Evolutionary conservation across 2,888 invertebrate genomes (phyloP).

Genomic region (Cistogaster globosa): DNA sequence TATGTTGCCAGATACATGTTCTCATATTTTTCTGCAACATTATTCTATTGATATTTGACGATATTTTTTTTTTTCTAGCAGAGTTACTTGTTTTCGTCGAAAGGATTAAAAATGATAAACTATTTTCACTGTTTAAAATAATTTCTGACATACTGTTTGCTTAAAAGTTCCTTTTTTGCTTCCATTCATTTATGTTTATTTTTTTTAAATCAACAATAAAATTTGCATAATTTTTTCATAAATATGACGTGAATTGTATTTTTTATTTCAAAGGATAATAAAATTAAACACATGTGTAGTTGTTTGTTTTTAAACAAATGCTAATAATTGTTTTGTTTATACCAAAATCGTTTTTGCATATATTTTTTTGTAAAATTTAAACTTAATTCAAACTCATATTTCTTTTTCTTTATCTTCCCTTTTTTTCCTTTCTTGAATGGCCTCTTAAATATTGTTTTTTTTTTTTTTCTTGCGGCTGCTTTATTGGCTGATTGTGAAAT

Average conservation of each 20-base stretch:
- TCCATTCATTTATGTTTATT: too few species aligned
- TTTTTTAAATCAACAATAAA: constrained; percentile 5
- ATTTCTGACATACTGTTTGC: too few species aligned
- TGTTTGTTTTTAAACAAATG: neutral
- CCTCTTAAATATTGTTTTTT: constrained; percentile 24
- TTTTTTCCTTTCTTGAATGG: constrained; percentile 25
- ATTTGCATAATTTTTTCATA: constrained; percentile 58
- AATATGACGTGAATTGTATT: constrained; percentile 35
- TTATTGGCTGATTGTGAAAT: constrained; percentile 35
- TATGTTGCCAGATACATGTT: too few species aligned
- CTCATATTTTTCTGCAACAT: too few species aligned
- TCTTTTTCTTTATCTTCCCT: constrained; percentile 34
- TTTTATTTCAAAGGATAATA: too few species aligned
- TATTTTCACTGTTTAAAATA: too few species aligned
- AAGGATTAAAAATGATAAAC: too few species aligned
- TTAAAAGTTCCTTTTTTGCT: too few species aligned
- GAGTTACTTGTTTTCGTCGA: too few species aligned
- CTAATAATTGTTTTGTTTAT: neutral
- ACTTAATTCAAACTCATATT: constrained; percentile 52
- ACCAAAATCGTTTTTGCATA: neutral
- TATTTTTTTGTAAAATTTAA: constrained; percentile 16
- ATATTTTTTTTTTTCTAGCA: too few species aligned
- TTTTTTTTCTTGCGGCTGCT: constrained; percentile 47
- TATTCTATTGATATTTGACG: too few species aligned
- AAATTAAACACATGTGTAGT: neutral